phyloP scores from a whole-genome alignment of 1,140 invertebrate genomes.

The Drosophila chauvacae region DNA sequence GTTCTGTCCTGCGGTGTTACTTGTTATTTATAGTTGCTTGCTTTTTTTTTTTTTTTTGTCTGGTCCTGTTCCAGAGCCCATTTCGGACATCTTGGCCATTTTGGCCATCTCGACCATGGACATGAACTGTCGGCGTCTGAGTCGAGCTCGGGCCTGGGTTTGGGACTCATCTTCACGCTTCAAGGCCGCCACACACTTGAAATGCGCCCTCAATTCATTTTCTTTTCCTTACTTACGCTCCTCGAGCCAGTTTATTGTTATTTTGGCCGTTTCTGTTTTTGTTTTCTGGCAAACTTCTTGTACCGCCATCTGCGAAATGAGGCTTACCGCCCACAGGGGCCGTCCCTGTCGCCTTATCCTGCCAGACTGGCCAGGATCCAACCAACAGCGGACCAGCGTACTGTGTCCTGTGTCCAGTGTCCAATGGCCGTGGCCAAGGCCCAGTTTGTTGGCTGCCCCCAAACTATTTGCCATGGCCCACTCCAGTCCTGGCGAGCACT shows the following conservation, averaged over 20 bases:
- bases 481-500: constrained; percentile 26
- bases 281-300: constrained; percentile 56
- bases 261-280: constrained; percentile 59
- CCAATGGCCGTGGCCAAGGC: constrained; percentile 49
- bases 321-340: constrained; percentile 55
- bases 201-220: constrained; percentile 48
- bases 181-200: constrained; percentile 60
- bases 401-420: constrained; percentile 27
- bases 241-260: constrained; percentile 69
- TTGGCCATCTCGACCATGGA: constrained; percentile 34
- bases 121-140: constrained; percentile 36
- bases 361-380: constrained; percentile 16
- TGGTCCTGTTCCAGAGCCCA: constrained; percentile 35
- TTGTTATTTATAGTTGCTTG: constrained; percentile 48
- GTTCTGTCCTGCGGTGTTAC: constrained; percentile 22
- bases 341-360: neutral
- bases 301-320: constrained; percentile 74
- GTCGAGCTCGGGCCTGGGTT: constrained; percentile 7
- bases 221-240: constrained; percentile 50
- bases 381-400: neutral
- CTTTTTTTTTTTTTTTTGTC: constrained; percentile 1
- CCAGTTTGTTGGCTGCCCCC: constrained; percentile 62
- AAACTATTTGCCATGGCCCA: constrained; percentile 74
- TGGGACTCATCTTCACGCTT: constrained; percentile 52
- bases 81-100: constrained; percentile 37